These are phyloP conservation scores for Centrocercus urophasianus DNA, from an alignment of 2,113 vertebrate species.

Conservation along the genomic window DNA sequence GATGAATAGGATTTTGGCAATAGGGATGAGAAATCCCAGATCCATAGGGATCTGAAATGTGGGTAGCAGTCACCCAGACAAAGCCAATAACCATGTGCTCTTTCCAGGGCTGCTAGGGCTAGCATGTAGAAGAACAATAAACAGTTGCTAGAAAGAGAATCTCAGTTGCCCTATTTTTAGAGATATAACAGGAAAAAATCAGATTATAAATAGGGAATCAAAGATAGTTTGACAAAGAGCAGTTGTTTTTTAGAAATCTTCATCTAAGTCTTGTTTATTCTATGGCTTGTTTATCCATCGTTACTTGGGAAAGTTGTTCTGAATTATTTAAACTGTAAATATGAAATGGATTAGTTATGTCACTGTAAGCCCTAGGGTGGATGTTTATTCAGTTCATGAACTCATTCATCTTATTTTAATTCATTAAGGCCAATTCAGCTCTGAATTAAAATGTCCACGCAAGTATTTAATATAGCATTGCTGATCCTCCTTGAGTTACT, in stretches of 20 bases:
- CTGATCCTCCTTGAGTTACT: background rate
- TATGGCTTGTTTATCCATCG: background rate
- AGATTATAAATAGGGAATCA: background rate
- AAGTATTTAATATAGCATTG: background rate
- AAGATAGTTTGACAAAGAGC: background rate
- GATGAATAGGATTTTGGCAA: background rate
- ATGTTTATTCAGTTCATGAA: constrained; percentile 34
- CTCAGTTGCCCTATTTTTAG: background rate
- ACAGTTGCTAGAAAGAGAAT: constrained; percentile 1
- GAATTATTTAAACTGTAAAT: constrained; percentile 42
- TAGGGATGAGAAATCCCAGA: background rate
- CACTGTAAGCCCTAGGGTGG: background rate
- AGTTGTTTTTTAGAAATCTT: background rate
- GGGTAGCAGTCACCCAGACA: background rate
- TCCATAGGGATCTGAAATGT: accelerated
- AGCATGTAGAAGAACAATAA: background rate
- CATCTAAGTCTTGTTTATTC: background rate
- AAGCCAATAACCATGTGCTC: background rate
- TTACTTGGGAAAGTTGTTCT: background rate
- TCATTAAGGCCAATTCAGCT: constrained; percentile 5
- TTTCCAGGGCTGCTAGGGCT: background rate
- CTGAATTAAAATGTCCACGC: background rate
- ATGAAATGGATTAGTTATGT: background rate
- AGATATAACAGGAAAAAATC: background rate
- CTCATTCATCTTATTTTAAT: constrained; percentile 30